Evolutionary conservation across 2,113 vertebrate genomes (phyloP), one percentile per base, ranked within the genome.

Genomic region (Hepsetus odoe): DNA sequence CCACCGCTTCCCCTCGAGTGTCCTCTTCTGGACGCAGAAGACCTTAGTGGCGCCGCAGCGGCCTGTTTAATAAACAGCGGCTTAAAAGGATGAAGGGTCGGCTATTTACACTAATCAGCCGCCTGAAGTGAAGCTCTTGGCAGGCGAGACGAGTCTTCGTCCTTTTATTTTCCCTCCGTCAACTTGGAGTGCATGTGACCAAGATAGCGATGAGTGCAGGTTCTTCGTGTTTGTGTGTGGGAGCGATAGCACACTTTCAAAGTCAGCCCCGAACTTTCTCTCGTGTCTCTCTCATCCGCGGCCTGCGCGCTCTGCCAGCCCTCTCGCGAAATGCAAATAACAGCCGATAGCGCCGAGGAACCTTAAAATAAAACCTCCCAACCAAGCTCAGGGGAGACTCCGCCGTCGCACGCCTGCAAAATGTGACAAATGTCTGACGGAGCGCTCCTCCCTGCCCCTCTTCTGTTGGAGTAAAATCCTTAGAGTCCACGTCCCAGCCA

Each of bases 391-490:
- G 55, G 72, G 80, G 26, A 20, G 38, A 13, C 71, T 20, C 53
- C 8, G 49, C 72, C 53, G 58, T 74, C 30, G 35, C 62, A 49
- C 55, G 68, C 28, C 14, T 53, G 67, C 40, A 62, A 14, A 67
- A 67, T 44, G 62, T 44, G 75, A 74, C 24, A 35, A 61, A 72
- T 67, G 69, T 71, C 74, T 24, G 20, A 46, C 2, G 40, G 40
- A 42, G 9, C 13, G 26, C 62, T 68, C n/a, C 58, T 82, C 70
- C 55, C 62, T 65, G 81, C 32, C 81, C 76, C 58, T 28, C 46
- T 82, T 82, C 81, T 82, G 65, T 75, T 65, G 46, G 56, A 79
- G 79, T 79, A 79, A n/a, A 79, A 82, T 82, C 65, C 76, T 56
- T 79, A 56, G 71, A 79, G 14, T 79, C 46, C 35, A 42, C 33